phyloP scores from a whole-genome alignment of 2,797 vertebrate genomes.

The Tadarida brasiliensis region DNA sequence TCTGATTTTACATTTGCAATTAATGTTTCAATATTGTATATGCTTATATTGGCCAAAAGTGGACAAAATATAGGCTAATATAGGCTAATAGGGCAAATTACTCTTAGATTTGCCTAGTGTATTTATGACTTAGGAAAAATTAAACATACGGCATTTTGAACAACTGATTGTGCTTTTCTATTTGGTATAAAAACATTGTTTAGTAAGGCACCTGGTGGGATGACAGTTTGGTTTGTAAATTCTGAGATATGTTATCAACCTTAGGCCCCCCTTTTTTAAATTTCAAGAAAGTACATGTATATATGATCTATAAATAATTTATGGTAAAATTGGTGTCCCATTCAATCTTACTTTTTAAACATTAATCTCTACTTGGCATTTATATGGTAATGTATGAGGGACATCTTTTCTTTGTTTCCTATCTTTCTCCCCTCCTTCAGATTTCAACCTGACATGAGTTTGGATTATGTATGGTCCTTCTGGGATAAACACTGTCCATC shows the following conservation, averaged over 20 bases:
- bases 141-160: background rate
- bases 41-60: background rate
- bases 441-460: background rate
- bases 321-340: background rate
- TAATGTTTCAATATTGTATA: constrained; percentile 43
- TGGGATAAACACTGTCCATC: background rate
- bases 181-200: background rate
- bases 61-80: background rate
- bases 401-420: background rate
- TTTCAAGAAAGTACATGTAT: background rate
- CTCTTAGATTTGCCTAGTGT: background rate
- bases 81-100: background rate
- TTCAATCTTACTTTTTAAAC: background rate
- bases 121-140: background rate
- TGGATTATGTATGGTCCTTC: background rate
- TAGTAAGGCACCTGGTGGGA: background rate
- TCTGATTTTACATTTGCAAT: constrained; percentile 21
- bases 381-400: background rate
- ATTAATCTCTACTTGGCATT: background rate
- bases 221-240: background rate
- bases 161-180: background rate
- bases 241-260: background rate
- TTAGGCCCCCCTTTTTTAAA: background rate
- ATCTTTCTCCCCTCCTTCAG: background rate
- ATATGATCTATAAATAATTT: background rate